A percentile compares a stretch with the other conserved stretches of the same genome.
Evolutionary conservation across 2,797 vertebrate species (phyloP).

Genomic region (Peromyscus eremicus): DNA sequence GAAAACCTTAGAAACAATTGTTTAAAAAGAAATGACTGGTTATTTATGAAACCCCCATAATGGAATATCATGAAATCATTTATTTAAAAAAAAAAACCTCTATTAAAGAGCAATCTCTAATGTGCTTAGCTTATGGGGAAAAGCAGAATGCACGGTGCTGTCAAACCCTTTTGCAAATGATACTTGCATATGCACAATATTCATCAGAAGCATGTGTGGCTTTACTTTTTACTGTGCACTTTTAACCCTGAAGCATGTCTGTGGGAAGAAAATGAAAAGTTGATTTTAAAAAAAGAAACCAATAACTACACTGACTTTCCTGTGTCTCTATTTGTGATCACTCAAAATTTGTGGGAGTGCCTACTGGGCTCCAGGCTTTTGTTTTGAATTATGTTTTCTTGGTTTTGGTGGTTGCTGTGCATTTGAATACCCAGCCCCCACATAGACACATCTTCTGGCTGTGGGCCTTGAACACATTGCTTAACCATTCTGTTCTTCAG

Average conservation of each 20-base stretch:
- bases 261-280: conserved; percentile 49
- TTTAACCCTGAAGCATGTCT: conserved; percentile 37
- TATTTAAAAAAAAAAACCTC: background rate
- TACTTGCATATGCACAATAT: background rate
- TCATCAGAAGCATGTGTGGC: background rate
- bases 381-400: background rate
- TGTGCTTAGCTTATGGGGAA: background rate
- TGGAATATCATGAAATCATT: background rate
- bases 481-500: background rate
- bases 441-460: background rate
- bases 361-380: background rate
- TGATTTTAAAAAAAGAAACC: conserved; percentile 18
- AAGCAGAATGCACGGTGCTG: background rate
- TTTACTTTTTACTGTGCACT: conserved; percentile 51
- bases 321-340: background rate
- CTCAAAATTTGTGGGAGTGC: background rate
- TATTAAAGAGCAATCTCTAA: background rate
- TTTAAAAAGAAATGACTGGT: background rate
- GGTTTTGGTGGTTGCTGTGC: background rate
- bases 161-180: background rate
- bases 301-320: background rate
- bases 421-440: conserved; percentile 2
- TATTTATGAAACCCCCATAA: background rate
- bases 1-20: conserved; percentile 50
- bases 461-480: background rate